A percentile compares a stretch with the other conserved stretches of the same genome.
Conservation (phyloP, 2,113 vertebrate species). For the Caranx melampygus region DNA sequence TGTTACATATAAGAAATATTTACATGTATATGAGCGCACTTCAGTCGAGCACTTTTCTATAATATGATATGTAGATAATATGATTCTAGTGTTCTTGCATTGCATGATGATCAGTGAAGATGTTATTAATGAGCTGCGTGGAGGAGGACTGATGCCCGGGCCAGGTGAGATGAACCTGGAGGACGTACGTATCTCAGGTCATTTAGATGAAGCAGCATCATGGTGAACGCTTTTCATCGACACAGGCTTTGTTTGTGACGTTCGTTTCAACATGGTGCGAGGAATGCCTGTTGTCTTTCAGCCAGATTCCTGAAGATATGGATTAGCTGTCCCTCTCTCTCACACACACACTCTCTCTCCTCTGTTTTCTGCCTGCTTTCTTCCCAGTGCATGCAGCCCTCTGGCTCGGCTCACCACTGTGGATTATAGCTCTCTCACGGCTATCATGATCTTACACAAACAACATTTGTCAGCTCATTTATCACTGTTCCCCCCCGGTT, state of each 20-base stretch:
- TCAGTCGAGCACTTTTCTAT: too few species aligned
- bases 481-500: slow-evolving; percentile 80
- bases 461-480: slow-evolving; percentile 87
- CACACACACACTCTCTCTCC: slow-evolving; percentile 11
- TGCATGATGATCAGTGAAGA: too few species aligned
- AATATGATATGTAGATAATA: too few species aligned
- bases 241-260: slow-evolving; percentile 33
- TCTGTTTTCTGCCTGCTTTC: slow-evolving; percentile 49
- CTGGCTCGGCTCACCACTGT: slow-evolving; percentile 67
- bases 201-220: slow-evolving; percentile 7
- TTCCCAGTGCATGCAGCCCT: slow-evolving; percentile 49
- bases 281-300: slow-evolving; percentile 39
- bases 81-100: too few species aligned
- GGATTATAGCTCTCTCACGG: slow-evolving; percentile 79
- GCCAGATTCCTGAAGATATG: slow-evolving; percentile 53
- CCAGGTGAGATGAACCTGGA: too few species aligned
- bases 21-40: too few species aligned
- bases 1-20: too few species aligned
- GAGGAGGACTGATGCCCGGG: too few species aligned
- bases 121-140: too few species aligned
- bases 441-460: slow-evolving; percentile 85
- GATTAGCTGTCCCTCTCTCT: slow-evolving; percentile 59
- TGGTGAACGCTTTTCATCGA: slow-evolving; percentile 24
- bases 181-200: too few species aligned
- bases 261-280: slow-evolving; percentile 41